phyloP scores from a whole-genome alignment of 2,797 vertebrate species.

The Malacoraja senta region DNA sequence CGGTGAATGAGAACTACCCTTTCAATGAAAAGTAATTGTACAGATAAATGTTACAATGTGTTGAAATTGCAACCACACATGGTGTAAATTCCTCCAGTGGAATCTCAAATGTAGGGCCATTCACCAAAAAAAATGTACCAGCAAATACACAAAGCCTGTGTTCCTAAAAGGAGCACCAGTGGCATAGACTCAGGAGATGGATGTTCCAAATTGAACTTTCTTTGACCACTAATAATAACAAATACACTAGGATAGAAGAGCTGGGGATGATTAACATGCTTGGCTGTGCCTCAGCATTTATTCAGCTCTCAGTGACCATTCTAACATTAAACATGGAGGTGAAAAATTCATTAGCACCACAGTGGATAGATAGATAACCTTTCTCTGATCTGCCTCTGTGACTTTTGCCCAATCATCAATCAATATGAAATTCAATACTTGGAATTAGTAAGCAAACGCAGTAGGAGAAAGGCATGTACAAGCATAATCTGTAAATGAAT shows the following conservation, averaged over 20 bases:
- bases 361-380: slow-evolving; percentile 23
- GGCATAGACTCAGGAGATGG: not conserved
- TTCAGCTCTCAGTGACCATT: not conserved
- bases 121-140: not conserved
- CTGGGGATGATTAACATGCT: not conserved
- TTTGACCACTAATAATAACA: not conserved
- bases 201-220: not conserved
- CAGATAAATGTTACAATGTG: not conserved
- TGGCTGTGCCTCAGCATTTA: not conserved
- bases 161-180: not conserved
- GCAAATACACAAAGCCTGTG: not conserved
- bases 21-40: not conserved
- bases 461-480: not conserved
- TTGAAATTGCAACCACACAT: not conserved
- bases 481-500: not conserved
- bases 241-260: not conserved
- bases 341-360: slow-evolving; percentile 27
- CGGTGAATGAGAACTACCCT: not conserved
- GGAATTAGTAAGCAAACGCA: slow-evolving; percentile 8
- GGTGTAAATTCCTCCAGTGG: not conserved
- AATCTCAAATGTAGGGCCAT: not conserved
- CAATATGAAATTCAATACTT: slow-evolving; percentile 16
- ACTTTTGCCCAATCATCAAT: not conserved
- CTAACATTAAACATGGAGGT: not conserved
- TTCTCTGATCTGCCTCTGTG: not conserved